Evolutionary conservation across 2,113 vertebrate genomes (phyloP).

Genomic region (Macquaria ambigua): DNA sequence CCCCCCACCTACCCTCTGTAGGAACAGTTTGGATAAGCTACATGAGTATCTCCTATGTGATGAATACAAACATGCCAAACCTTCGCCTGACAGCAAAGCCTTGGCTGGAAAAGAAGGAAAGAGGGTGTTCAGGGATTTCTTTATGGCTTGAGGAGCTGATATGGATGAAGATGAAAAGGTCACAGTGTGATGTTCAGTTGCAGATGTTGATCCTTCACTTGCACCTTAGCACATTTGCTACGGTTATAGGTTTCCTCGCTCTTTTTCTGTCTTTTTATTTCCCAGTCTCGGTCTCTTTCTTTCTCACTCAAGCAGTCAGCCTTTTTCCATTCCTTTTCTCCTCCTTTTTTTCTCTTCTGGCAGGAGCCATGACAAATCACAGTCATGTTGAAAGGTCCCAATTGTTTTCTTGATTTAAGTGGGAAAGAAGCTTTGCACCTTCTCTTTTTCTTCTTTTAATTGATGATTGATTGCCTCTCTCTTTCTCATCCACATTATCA

Average conservation of each 20-base stretch:
- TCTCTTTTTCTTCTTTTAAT: slow-evolving; percentile 8
- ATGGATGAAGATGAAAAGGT: slow-evolving; percentile 48
- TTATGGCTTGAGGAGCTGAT: slow-evolving; percentile 43
- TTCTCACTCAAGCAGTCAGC: background rate
- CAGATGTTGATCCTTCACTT: slow-evolving; percentile 51
- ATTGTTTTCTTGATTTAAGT: slow-evolving; percentile 29
- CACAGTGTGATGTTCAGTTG: background rate
- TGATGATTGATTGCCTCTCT: slow-evolving; percentile 15
- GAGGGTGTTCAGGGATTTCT: slow-evolving; percentile 42
- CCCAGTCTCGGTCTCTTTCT: background rate
- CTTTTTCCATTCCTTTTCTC: slow-evolving; percentile 19
- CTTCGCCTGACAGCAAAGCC: slow-evolving; percentile 26
- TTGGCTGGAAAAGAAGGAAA: slow-evolving; percentile 49
- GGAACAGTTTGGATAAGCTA: slow-evolving; percentile 72
- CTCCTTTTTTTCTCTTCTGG: slow-evolving; percentile 7
- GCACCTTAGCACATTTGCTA: slow-evolving; percentile 26
- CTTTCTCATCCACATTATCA: background rate
- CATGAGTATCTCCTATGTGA: slow-evolving; percentile 66
- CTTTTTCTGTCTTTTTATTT: background rate
- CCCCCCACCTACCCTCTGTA: background rate
- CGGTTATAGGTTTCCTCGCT: background rate
- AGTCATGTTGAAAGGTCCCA: background rate
- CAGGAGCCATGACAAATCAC: background rate
- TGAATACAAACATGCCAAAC: slow-evolving; percentile 66
- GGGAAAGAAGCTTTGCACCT: slow-evolving; percentile 17